Base-by-base conservation (phyloP, 2,113 vertebrate species). In the Myotis brandtii region DNA sequence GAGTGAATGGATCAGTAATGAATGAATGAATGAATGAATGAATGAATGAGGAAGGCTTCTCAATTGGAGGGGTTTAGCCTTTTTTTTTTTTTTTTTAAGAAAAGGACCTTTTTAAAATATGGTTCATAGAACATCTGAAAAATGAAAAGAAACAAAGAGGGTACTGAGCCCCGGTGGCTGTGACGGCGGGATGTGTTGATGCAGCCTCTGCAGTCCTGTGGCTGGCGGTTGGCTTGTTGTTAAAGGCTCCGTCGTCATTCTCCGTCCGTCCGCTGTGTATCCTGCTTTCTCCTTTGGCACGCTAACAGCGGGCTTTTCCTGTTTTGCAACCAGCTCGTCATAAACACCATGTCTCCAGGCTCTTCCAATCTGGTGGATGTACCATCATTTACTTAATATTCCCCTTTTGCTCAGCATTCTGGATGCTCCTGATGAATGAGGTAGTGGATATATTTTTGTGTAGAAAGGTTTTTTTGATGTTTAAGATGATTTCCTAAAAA, bases 241-340 rank as follows among this genome's bases (percentile, higher is more conserved):
- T 59, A 72, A 91, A 37, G 93, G 80, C 89, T 87, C 69, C 89
- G 90, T 82, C 48, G 34, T 80, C 93, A 81, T 80, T 67, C 56
- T 94, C 46, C 76, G 18, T 95, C 46, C 80, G 18, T 95, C 89
- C 93, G 92, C 91, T 83, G 40, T 94, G 52, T 89, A 66, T 91
- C 73, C 82, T 95, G 93, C 91, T 66, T 37, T 59, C 79, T 75
- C 40, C 8, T 1, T 64, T 73, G 77, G 86, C 20, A 50, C 4
- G 52, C 70, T 34, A 62, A 72, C 76, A 13, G 83, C 83, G 95
- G 92, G 85, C 97, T 95, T 95, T 97, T 97, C 96, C 96, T 97
- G 93, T 95, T 94, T 95, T 95, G 94, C 96, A 95, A 95, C 91
- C 85, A 52, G 37, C 59, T 91, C 59, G 91, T 95, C 67, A 50